Base-by-base conservation (phyloP, 1,140 invertebrate genomes). In the Magallana ariakensis region DNA sequence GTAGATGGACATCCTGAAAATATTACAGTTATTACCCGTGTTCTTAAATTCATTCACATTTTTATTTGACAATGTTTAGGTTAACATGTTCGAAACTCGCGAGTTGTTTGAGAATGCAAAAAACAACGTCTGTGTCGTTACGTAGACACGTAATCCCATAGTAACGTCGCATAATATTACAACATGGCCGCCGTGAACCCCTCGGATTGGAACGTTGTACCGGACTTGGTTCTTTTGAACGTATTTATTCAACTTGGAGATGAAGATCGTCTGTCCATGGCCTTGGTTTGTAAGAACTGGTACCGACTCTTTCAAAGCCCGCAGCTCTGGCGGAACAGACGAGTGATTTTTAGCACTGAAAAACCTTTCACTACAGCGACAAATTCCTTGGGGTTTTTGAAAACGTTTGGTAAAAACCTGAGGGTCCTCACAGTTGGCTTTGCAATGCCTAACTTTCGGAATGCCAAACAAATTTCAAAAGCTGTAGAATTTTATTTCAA, bases 231-330 rank as follows among this genome's bases (percentile, higher is more conserved):
- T 10, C 53, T 91, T 15, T 84, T 91, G 26, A 56, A 87, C 16
- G 84, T 91, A 33, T 90, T 89, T 54, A 82, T 8, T 13, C 75
- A 83, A 19, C 46, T 91, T 13, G 15, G 46, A 11, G 87, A 91
- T 54, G 9, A 19, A 11, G 90, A 89, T 11, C 85, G 87, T 6
- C 55, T 88, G 5, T 55, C n/a, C 15, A 85, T 87, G 60, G 85
- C 89, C 56, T 33, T 22, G 11, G 88, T 87, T 13, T 91, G 90
- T 58, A 90, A 87, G 81, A 89, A 90, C 58, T 91, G 90, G 90
- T n/a, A 81, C 10, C 70, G 88, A n/a, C 53, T 91, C 10, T 91
- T 91, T 60, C 82, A 88, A 11, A 87, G 88, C 1, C 85, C 89
- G n/a, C 56, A 66, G 11, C 70, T 91, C 15, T 91, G 90, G 90